Evolutionary conservation across 2,797 vertebrate genomes (phyloP).

Genomic region (Meriones psammophilus): DNA sequence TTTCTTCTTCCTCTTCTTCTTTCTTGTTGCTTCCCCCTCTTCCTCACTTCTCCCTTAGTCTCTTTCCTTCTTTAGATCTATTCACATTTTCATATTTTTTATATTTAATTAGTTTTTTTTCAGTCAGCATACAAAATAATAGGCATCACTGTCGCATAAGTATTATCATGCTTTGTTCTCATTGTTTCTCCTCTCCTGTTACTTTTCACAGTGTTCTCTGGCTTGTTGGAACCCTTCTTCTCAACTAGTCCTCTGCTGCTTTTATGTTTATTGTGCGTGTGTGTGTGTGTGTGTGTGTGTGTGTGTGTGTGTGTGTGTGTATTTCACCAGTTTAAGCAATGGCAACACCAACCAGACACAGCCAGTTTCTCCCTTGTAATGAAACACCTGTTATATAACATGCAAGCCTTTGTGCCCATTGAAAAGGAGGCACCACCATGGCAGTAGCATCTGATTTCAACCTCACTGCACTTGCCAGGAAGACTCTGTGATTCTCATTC

Average conservation of each 20-base stretch:
- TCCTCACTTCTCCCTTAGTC: neutral
- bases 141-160: neutral
- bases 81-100: neutral
- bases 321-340: neutral
- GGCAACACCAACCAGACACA: neutral
- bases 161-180: neutral
- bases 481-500: neutral
- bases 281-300: too few species aligned
- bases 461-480: neutral
- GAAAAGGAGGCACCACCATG: neutral
- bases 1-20: neutral
- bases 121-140: neutral
- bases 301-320: too few species aligned
- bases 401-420: accelerated
- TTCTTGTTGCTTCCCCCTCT: neutral
- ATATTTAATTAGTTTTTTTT: neutral
- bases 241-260: neutral
- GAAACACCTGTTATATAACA: neutral
- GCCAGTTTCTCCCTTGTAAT: neutral
- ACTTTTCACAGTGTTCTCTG: neutral
- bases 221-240: neutral
- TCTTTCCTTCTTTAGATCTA: neutral
- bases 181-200: neutral
- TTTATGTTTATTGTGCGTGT: neutral
- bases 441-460: neutral